phyloP scores from a whole-genome alignment of 2,113 vertebrate genomes.

The Macrotus californicus region DNA sequence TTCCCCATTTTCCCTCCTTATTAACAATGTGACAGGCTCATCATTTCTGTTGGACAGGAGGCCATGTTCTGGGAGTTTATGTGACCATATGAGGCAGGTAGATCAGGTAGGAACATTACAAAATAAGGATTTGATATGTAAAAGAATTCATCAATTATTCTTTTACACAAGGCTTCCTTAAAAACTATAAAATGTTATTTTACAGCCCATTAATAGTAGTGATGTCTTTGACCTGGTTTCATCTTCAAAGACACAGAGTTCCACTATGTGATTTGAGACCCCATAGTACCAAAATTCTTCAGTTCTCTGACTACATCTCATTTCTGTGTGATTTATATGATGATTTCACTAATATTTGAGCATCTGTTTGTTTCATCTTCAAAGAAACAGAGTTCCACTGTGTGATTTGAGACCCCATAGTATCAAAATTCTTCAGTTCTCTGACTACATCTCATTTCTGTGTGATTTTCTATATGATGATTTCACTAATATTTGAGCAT shows the following conservation, averaged over 20 bases:
- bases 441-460: neutral
- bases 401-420: neutral
- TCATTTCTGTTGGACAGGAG: neutral
- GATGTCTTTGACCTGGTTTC: neutral
- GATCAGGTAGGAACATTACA: neutral
- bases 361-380: conserved; percentile 21
- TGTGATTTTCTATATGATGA: neutral
- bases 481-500: neutral
- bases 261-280: neutral
- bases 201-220: neutral
- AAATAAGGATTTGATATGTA: neutral
- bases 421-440: neutral
- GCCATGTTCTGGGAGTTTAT: neutral
- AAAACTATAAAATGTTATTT: neutral
- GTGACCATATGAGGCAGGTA: neutral
- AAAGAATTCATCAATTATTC: neutral
- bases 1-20: neutral
- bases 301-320: neutral
- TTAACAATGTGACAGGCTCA: neutral
- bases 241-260: neutral
- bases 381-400: neutral
- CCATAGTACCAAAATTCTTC: neutral
- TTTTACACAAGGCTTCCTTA: neutral
- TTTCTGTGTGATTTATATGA: neutral
- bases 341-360: neutral